Evolutionary conservation across 1,140 invertebrate genomes (phyloP), one percentile per base, ranked within the genome.

Genomic region (Drosophila cardini): DNA sequence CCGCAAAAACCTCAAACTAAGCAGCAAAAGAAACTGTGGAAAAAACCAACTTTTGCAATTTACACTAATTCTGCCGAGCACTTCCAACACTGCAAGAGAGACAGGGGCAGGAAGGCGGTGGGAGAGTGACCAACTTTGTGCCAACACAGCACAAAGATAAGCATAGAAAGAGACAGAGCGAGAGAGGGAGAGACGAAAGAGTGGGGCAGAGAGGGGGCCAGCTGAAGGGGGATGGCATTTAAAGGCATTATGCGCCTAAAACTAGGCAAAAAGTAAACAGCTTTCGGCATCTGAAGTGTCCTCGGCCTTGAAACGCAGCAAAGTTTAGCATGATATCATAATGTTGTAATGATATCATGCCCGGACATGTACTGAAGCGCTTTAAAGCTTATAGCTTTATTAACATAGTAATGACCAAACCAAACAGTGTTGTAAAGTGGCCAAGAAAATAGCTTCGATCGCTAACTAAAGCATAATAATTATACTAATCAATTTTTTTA

Each of bases 41-140:
- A 45, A 52, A 43, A 36, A 45, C 18, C 15, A 73, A 72, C 70
- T 74, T 74, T 74, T 50, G 72, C 67, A 74, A 74, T 74, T 74
- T 74, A 68, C 65, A 68, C 72, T 74, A 70, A 74, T 74, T 69
- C 64, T 56, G 50, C 36, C 38, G 43, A 64, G 52, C 34, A 71
- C 21, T 34, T 38, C 9, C 11, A 11, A 15, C 38, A 40, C 21
- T 26, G 21, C 4, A 5, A 0, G 50, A 13, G 48, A 45, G 50
- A 5, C 26, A 10, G 4, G 58, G 26, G 18, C 40, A 7, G 18
- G 1, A 18, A 9, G 21, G 11, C 21, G 13, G 50, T 11, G 13
- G 13, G 34, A 9, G 30, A 7, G 5, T 11, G 46, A n/a, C 18
- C 21, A 65, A 40, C 36, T 34, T 57, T 68, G 30, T 62, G 72